Percentiles rank a stretch among this genome's conserved stretches.
phyloP scores from a whole-genome alignment of 2,797 vertebrate species.

The Allobates femoralis region DNA sequence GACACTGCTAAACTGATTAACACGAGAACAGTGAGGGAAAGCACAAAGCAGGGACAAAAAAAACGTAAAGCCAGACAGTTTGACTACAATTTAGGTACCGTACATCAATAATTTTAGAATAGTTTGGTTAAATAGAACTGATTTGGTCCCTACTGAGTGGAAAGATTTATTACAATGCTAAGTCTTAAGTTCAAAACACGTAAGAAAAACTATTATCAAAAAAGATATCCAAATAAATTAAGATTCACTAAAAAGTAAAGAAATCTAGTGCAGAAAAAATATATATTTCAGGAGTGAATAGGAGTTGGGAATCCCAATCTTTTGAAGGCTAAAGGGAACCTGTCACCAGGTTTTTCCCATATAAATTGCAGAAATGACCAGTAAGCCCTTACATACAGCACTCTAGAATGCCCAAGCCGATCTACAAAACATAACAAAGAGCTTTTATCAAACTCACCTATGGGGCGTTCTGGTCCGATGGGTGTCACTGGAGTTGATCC shows the following conservation, averaged over 20 bases:
- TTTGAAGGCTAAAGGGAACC: too few relatives aligned
- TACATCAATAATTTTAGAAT: not conserved
- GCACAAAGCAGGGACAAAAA: constrained; percentile 34
- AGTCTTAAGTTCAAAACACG: not conserved
- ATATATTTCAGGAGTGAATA: not conserved
- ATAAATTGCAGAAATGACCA: too few relatives aligned
- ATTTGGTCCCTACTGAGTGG: not conserved
- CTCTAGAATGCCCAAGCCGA: too few relatives aligned
- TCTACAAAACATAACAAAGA: too few relatives aligned
- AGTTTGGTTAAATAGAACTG: not conserved
- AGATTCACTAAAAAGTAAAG: not conserved
- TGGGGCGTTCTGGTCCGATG: too few relatives aligned
- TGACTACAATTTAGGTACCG: not conserved
- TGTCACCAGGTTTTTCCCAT: too few relatives aligned
- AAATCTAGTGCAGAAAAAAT: not conserved
- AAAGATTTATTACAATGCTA: not conserved
- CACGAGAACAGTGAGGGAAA: constrained; percentile 17
- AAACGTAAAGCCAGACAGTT: not conserved
- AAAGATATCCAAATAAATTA: not conserved
- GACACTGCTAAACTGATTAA: constrained; percentile 62
- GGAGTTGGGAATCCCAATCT: too few relatives aligned
- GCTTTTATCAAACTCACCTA: too few relatives aligned
- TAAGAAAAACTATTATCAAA: not conserved
- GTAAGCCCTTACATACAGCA: too few relatives aligned
- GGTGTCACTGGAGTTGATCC: too few relatives aligned